These are phyloP conservation scores for Meandrina meandrites DNA, from an alignment of 92 coral and sea anemone genomes.

Conservation along the genomic window DNA sequence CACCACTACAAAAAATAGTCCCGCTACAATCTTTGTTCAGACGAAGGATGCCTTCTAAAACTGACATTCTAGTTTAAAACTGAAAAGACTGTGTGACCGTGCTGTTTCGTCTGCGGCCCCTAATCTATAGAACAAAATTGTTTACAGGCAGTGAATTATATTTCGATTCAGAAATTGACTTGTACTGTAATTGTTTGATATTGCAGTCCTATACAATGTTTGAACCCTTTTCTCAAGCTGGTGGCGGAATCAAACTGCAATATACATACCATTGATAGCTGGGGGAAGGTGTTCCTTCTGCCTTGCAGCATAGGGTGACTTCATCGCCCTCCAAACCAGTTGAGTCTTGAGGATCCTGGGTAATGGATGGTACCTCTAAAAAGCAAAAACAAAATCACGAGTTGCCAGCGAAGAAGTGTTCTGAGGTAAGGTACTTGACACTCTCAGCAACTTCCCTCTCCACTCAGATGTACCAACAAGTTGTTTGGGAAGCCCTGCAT, in stretches of 20 bases:
- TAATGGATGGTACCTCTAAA: conserved; percentile 34
- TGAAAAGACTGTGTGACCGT: not conserved
- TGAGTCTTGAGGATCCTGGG: conserved; percentile 34
- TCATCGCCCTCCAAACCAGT: conserved; percentile 40
- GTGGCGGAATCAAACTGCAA: not conserved
- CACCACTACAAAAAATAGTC: not conserved
- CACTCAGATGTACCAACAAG: too few relatives aligned
- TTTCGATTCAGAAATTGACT: too few relatives aligned
- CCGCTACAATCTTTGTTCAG: conserved; percentile 1
- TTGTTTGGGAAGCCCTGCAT: too few relatives aligned
- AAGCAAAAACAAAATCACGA: not conserved
- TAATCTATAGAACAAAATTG: too few relatives aligned
- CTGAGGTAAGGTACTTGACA: too few relatives aligned
- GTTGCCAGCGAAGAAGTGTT: too few relatives aligned
- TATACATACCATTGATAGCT: conserved; percentile 42
- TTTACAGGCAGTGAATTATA: too few relatives aligned
- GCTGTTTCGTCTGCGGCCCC: not conserved
- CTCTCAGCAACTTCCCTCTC: too few relatives aligned
- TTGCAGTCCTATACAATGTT: too few relatives aligned
- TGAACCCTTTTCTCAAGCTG: not conserved
- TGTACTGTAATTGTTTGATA: too few relatives aligned
- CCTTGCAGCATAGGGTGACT: conserved; percentile 51
- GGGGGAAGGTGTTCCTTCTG: conserved; percentile 31
- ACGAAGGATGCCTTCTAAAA: not conserved
- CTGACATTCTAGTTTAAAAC: not conserved